phyloP scores from a whole-genome alignment of 2,888 invertebrate species.

The Rhamphomyia laevipes region DNA sequence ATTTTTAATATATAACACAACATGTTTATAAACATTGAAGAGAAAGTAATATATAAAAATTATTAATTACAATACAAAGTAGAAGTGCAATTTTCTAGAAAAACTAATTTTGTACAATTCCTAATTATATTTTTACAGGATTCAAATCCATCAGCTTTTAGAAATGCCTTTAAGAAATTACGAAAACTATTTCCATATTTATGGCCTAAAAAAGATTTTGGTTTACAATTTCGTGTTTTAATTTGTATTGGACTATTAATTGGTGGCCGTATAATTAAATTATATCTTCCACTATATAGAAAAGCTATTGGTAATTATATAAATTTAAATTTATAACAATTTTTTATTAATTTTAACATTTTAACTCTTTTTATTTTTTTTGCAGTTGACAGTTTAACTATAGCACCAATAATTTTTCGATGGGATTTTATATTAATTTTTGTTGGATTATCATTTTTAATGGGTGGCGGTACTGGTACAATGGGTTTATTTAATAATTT shows the following conservation, averaged over 20 bases:
- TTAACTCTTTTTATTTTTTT: slow-evolving; percentile 19
- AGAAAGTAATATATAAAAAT: neutral
- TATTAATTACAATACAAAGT: no score
- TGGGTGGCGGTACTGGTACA: slow-evolving; percentile 76
- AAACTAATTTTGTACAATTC: no score
- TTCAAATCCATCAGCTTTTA: slow-evolving; percentile 53
- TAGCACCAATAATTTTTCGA: slow-evolving; percentile 49
- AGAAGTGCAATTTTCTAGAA: no score
- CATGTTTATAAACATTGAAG: neutral
- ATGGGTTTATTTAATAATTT: slow-evolving; percentile 90
- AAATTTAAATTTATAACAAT: neutral
- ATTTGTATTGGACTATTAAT: slow-evolving; percentile 66
- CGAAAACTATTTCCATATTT: slow-evolving; percentile 76
- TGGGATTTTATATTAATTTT: slow-evolving; percentile 87
- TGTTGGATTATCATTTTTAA: slow-evolving; percentile 67
- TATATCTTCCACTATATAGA: slow-evolving; percentile 87
- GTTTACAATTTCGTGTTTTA: slow-evolving; percentile 70
- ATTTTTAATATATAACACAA: no score
- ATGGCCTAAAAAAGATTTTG: slow-evolving; percentile 76
- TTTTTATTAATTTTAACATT: neutral
- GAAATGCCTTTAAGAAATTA: slow-evolving; percentile 65
- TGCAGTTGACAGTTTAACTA: slow-evolving; percentile 70
- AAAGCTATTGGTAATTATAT: slow-evolving; percentile 68
- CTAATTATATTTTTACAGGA: neutral
- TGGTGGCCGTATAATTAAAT: slow-evolving; percentile 74